Evolutionary conservation across 2,797 vertebrate genomes (phyloP), one percentile per base, ranked within the genome.

Genomic region (Enteromius argenteus): DNA sequence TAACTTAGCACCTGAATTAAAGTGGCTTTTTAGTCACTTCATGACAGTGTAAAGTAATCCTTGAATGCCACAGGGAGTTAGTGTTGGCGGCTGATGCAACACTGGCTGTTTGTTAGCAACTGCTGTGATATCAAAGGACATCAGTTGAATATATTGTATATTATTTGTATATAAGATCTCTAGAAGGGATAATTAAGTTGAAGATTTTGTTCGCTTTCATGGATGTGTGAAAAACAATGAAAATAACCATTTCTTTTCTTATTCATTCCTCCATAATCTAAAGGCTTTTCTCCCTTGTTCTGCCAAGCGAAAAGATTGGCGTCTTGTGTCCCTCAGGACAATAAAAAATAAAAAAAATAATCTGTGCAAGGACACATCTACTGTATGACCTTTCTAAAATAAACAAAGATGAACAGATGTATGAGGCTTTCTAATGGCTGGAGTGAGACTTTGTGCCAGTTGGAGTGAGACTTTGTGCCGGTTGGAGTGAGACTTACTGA

Each of bases 31-130:
- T 77, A 68, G 73, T 76, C 62, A 58, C n/a, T 84, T 84, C 21
- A 19, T 32, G 64, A 69, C 74, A 77, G 49, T 78, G 53, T 32
- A 85, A 79, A n/a, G 21, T 81, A 81, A 56, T 75, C 46, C 37
- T 68, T 2, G 19, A 71, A 71, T 53, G 74, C 37, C 53, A 67
- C 51, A 49, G 74, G 37, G 56, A 78, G 78, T 15, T 15, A 66
- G n/a, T 72, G 30, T 27, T 64, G 35, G 32, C 0, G 27, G 68
- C 56, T 84, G 83, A 87, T 84, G 82, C 72, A 87, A 87, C 27
- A 35, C 23, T 76, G 23, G n/a, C 64, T 73, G 66, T 53, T 71
- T 72, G 73, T 77, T 81, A 46, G 79, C 35, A 87, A 87, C 72
- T 19, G 1, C 42, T 13, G 11, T 3, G 1, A 62, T 58, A 69